Evolutionary conservation across 2,888 invertebrate species (phyloP).

Genomic region (Agrilus cyanescens): DNA sequence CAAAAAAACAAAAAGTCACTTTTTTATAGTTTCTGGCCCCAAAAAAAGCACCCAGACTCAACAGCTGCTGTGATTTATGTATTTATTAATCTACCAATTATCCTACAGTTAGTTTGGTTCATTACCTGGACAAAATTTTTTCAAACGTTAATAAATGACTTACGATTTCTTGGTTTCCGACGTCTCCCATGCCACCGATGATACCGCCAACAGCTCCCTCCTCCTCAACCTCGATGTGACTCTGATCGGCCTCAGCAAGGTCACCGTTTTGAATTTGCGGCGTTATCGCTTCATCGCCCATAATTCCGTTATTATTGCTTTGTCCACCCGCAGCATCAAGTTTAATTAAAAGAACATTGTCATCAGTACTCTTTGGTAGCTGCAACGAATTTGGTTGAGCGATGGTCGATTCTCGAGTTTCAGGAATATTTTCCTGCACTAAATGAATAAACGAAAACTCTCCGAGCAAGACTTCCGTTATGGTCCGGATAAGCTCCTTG

Average conservation of each 20-base stretch:
- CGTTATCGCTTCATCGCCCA: conserved; percentile 23
- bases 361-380: not conserved
- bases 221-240: conserved; percentile 37
- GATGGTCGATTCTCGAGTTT: conserved; percentile 14
- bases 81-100: too few species aligned
- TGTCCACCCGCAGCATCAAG: conserved; percentile 12
- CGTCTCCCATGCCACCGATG: conserved; percentile 23
- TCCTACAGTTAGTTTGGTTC: too few species aligned
- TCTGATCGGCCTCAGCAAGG: conserved; percentile 71
- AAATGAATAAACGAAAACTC: conserved; percentile 30
- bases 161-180: conserved; percentile 3
- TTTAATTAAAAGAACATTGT: conserved; percentile 6
- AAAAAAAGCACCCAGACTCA: too few species aligned
- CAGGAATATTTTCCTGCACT: conserved; percentile 26
- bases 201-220: conserved; percentile 32
- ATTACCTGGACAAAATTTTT: too few species aligned
- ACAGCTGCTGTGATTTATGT: too few species aligned
- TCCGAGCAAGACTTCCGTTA: conserved; percentile 26
- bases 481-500: conserved; percentile 25
- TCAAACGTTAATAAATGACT: not conserved
- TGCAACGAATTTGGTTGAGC: too few species aligned
- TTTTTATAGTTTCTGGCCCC: too few species aligned
- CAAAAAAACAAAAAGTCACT: too few species aligned
- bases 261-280: conserved; percentile 57
- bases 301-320: conserved; percentile 28